These are phyloP conservation scores for Nephila pilipes DNA, from an alignment of 1,140 invertebrate species.

Conservation along the genomic window DNA sequence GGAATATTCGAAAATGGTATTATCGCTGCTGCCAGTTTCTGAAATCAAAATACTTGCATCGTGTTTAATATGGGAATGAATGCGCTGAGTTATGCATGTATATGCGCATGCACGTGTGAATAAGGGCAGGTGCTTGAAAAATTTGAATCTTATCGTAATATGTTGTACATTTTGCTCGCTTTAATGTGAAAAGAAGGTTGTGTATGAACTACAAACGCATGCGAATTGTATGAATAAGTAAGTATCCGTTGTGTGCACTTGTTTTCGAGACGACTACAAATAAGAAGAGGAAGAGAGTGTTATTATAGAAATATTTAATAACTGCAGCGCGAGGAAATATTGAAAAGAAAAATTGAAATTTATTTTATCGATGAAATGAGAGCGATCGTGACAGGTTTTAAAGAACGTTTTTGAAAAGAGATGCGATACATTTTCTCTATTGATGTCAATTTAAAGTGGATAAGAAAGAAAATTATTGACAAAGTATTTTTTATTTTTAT, in stretches of 20 bases:
- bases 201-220: conserved; percentile 65
- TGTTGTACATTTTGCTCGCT: conserved; percentile 11
- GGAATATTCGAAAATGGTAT: conserved; percentile 69
- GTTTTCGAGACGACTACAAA: conserved; percentile 65
- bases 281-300: neutral
- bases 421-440: neutral
- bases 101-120: neutral
- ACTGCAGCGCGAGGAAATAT: conserved; percentile 32
- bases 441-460: neutral
- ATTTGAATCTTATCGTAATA: conserved; percentile 22
- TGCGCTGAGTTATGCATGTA: conserved; percentile 60
- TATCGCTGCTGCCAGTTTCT: conserved; percentile 46
- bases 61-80: conserved; percentile 67
- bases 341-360: neutral
- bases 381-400: conserved; percentile 42
- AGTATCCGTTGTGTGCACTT: conserved; percentile 52
- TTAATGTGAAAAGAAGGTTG: conserved; percentile 24
- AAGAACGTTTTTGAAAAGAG: conserved; percentile 19
- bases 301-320: conserved; percentile 55
- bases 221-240: conserved; percentile 60
- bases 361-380: conserved; percentile 35
- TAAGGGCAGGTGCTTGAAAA: conserved; percentile 15
- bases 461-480: neutral
- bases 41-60: conserved; percentile 48
- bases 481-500: neutral